Evolutionary conservation across 2,113 vertebrate genomes (phyloP).

Genomic region (Romanogobio albipinnatus): DNA sequence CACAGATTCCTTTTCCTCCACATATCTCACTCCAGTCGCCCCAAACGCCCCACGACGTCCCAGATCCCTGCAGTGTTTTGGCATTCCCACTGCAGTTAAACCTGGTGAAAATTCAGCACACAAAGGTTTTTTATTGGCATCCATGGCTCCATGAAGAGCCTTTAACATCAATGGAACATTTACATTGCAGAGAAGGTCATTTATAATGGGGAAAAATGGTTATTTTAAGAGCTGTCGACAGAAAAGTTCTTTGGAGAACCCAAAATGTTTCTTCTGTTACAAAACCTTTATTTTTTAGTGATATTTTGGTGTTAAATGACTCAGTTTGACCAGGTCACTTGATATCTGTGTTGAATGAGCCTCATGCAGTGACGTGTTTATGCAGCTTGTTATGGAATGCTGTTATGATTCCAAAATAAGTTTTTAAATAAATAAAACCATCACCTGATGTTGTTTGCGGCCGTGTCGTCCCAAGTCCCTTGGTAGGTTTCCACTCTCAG

Average conservation of each 20-base stretch:
- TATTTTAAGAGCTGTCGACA: no score
- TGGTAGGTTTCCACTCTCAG: conserved; percentile 53
- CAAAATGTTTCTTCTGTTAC: no score
- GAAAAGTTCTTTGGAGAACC: no score
- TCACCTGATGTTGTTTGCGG: conserved; percentile 60
- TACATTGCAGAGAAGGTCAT: no score
- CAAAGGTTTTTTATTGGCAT: no score
- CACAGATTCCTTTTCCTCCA: conserved; percentile 50
- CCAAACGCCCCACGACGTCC: conserved; percentile 51
- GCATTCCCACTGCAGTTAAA: conserved; percentile 48
- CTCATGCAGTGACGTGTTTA: neutral
- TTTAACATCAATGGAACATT: no score
- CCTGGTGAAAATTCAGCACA: conserved; percentile 25
- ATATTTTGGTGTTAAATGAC: neutral
- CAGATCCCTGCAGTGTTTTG: conserved; percentile 33
- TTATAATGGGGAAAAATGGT: no score
- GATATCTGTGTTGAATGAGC: neutral
- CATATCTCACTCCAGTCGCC: conserved; percentile 50
- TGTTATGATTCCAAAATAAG: neutral
- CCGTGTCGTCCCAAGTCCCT: conserved; percentile 53
- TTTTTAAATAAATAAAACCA: neutral
- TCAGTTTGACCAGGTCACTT: neutral
- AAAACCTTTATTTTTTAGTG: no score
- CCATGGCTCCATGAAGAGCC: no score
- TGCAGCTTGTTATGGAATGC: neutral